Evolutionary conservation across 2,888 invertebrate species (phyloP).

Genomic region (Epistrophe grossulariae): DNA sequence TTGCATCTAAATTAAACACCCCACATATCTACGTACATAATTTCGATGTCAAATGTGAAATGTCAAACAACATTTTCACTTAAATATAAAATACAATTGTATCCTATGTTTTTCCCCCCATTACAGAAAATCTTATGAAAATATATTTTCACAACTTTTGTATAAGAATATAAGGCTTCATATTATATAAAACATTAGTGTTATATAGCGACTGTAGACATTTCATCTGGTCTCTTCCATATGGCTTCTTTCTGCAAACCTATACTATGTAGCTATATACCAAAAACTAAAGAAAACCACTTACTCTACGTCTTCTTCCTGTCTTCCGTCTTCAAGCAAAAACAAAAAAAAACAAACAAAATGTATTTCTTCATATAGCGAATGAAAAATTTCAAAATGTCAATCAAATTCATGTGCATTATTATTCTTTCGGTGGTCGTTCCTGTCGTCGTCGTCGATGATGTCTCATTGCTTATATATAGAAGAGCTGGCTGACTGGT

Average conservation of each 20-base stretch:
- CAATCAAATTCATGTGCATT: conserved; percentile 71
- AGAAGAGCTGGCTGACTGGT: not conserved
- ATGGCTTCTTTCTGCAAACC: conserved; percentile 73
- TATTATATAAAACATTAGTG: not conserved
- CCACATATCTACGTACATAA: not conserved
- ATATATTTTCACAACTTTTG: conserved; percentile 41
- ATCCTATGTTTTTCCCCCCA: conserved; percentile 29
- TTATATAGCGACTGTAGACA: conserved; percentile 18
- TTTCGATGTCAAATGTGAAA: conserved; percentile 56
- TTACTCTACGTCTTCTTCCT: conserved; percentile 54
- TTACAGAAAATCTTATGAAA: conserved; percentile 36
- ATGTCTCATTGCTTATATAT: conserved; percentile 14
- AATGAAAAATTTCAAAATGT: conserved; percentile 71
- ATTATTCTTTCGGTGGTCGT: conserved; percentile 72
- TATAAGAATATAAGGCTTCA: conserved; percentile 59
- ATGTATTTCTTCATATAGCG: conserved; percentile 50
- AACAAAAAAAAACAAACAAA: conserved; percentile 27
- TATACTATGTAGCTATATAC: not conserved
- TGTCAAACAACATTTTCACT: conserved; percentile 59
- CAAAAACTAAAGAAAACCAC: conserved; percentile 45
- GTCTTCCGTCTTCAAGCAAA: conserved; percentile 35
- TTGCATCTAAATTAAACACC: not conserved
- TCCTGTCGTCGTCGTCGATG: conserved; percentile 61
- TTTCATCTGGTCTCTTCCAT: conserved; percentile 66
- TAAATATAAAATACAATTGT: conserved; percentile 44